Conservation (phyloP, 2,797 vertebrate species). For the Danio aesculapii region DNA sequence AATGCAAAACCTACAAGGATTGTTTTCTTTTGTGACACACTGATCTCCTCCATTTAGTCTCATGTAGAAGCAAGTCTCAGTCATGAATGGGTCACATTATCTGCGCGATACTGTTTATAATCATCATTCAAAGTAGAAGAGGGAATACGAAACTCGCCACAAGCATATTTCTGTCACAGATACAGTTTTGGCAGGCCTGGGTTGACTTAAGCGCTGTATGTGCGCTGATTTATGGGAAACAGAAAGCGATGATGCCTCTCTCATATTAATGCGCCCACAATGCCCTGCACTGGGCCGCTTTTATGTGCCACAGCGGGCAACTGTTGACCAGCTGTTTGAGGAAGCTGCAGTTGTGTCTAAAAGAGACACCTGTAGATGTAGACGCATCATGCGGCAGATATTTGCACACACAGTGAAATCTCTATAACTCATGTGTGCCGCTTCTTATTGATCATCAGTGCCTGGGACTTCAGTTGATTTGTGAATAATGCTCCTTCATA, state of each 20-base stretch:
- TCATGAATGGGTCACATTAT: conserved; percentile 44
- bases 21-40: conserved; percentile 46
- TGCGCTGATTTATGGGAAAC: conserved; percentile 74
- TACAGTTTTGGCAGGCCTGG: conserved; percentile 58
- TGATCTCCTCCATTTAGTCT: conserved; percentile 25
- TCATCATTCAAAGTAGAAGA: conserved; percentile 41
- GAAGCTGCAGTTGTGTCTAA: conserved; percentile 67
- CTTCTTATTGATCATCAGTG: conserved; percentile 27
- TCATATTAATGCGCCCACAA: conserved; percentile 47
- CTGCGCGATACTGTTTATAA: conserved; percentile 53
- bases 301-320: conserved; percentile 76
- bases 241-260: conserved; percentile 70
- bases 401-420: conserved; percentile 42
- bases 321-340: conserved; percentile 78
- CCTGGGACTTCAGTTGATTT: conserved; percentile 42
- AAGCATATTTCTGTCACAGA: conserved; percentile 44
- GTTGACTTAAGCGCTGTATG: conserved; percentile 64
- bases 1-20: conserved; percentile 24
- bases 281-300: conserved; percentile 69
- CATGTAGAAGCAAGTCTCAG: conserved; percentile 35
- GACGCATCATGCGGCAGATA: conserved; percentile 50
- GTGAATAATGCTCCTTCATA: conserved; percentile 19
- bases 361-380: conserved; percentile 51
- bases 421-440: conserved; percentile 28
- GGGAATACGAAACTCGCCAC: conserved; percentile 7